Base-by-base conservation (phyloP, 2,113 vertebrate species). In the Monopterus albus region DNA sequence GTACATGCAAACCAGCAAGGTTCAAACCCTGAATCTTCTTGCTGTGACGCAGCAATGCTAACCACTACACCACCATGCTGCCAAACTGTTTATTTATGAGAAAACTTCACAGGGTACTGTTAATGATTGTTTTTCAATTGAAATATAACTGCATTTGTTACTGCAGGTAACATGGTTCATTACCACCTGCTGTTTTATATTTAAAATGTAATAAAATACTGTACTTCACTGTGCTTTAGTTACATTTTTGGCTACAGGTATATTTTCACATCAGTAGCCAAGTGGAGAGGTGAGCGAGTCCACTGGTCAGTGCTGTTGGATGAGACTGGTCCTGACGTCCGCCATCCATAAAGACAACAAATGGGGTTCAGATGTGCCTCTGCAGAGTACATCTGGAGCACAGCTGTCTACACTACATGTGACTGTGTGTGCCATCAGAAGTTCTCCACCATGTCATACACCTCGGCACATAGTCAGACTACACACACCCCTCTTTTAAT, bases 301-400 rank as follows among this genome's bases (percentile, higher is more conserved):
- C 71, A 31, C 47, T 53, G 86, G 80, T 88, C 81, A 79, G 75
- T 18, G 17, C 23, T 25, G 75, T 33, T 82, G 80, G 75, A 81
- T 64, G 64, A 64, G 72, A 64, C 51, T 2, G 42, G 63, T 72
- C 62, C 72, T 63, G 72, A 69, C 79, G 83, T 83, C 84, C 63
- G 42, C 77, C 64, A 59, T 81, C 76, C 84, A 75, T 75, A 82
- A 85, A 89, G 81, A 86, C 86, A 87, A 90, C 78, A 87, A 87
- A 90, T 89, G 84, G 72, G 79, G 81, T 76, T 84, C 78, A 82
- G 87, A 85, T 86, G 79, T 88, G 88, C 88, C 72, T 81, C 53
- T 39, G 60, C 23, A 14, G 47, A 36, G 20, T 28, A 90, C 88
- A 91, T 91, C 90, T 91, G 90, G 86, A 82, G 69, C 75, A 17